Evolutionary conservation across 2,797 vertebrate genomes (phyloP).

Genomic region (Megalops cyprinoides): DNA sequence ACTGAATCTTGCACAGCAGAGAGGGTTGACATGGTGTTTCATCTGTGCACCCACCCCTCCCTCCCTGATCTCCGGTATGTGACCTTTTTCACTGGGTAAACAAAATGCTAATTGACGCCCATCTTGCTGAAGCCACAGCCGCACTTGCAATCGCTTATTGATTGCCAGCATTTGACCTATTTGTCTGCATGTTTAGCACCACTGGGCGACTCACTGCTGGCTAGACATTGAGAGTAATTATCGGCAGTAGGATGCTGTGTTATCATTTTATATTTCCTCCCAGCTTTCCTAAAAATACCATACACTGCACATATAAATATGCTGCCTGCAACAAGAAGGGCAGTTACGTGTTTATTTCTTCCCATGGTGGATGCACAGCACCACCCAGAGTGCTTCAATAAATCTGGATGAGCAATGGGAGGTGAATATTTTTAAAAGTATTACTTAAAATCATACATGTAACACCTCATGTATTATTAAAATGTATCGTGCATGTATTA

Average conservation of each 20-base stretch:
- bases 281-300: background rate
- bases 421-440: no score
- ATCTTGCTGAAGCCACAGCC: no score
- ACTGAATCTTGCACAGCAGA: no score
- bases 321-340: background rate
- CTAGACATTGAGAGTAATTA: background rate
- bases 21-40: no score
- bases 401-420: background rate
- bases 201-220: background rate
- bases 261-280: background rate
- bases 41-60: no score
- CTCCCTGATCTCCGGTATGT: slow-evolving; percentile 24
- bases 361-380: background rate
- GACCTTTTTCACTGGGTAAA: background rate
- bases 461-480: no score
- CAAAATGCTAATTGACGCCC: slow-evolving; percentile 9
- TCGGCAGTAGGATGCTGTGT: background rate
- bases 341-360: background rate
- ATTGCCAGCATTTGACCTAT: slow-evolving; percentile 30
- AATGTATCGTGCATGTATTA: no score
- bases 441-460: no score
- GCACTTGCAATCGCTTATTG: slow-evolving; percentile 25
- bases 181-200: background rate
- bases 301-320: background rate
- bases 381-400: background rate